These are phyloP conservation scores for Muscicapa striata DNA, from an alignment of 2,797 vertebrate species.

Conservation along the genomic window DNA sequence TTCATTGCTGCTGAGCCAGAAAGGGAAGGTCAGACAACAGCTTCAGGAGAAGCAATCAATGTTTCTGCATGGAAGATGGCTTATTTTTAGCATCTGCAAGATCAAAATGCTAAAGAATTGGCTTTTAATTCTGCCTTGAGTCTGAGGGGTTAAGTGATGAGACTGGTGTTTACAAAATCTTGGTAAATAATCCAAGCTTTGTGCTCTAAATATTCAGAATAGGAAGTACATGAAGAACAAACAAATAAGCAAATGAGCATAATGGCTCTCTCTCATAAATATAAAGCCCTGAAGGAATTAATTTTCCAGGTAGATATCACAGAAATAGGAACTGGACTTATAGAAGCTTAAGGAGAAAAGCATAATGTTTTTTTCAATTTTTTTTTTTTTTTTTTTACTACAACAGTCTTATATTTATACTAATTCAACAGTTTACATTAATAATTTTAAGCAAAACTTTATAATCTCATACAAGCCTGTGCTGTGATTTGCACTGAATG, in stretches of 20 bases:
- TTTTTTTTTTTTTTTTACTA: neutral
- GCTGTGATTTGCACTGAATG: neutral
- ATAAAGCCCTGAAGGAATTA: neutral
- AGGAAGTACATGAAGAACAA: neutral
- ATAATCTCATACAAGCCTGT: neutral
- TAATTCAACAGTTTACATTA: neutral
- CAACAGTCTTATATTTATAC: neutral
- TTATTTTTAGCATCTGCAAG: constrained; percentile 13
- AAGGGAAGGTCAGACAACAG: constrained; percentile 36
- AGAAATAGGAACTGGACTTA: neutral
- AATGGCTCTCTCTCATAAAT: neutral
- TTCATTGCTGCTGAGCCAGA: constrained; percentile 10
- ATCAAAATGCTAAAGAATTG: neutral
- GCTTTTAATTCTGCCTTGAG: neutral
- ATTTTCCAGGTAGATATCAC: neutral
- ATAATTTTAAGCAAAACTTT: neutral
- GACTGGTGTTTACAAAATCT: neutral
- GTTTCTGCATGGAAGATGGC: neutral
- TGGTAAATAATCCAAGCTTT: neutral
- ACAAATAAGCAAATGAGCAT: neutral
- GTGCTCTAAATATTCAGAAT: neutral
- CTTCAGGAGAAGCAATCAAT: neutral
- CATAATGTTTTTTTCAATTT: fast-evolving
- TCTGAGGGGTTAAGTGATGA: neutral
- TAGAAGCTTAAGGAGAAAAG: neutral